These are phyloP conservation scores for Asbolus verrucosus DNA, from an alignment of 1,140 invertebrate genomes.

Conservation along the genomic window DNA sequence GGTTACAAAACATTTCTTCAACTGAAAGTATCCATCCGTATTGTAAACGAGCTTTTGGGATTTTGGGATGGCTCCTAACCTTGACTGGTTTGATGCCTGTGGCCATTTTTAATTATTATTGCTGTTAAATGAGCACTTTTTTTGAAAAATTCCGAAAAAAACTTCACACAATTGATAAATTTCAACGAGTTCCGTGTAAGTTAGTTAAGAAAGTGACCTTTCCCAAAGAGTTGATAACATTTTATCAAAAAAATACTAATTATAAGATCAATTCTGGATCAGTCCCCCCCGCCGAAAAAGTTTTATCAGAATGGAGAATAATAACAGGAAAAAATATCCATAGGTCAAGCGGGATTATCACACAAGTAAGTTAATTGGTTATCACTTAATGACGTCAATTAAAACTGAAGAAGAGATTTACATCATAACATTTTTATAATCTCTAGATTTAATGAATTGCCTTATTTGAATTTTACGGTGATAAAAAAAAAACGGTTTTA, in stretches of 20 bases:
- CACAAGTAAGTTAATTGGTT: slow-evolving; percentile 21
- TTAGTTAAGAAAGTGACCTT: slow-evolving; percentile 1
- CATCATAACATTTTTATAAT: slow-evolving; percentile 3
- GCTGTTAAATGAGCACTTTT: too few relatives aligned
- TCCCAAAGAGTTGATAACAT: not conserved
- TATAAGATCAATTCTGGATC: too few relatives aligned
- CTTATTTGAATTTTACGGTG: too few relatives aligned
- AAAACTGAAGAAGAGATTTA: not conserved
- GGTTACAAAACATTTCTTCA: too few relatives aligned
- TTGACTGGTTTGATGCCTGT: not conserved
- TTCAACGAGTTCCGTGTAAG: too few relatives aligned
- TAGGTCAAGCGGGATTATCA: slow-evolving; percentile 12
- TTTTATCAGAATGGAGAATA: too few relatives aligned
- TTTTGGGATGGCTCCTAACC: not conserved
- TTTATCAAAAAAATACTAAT: not conserved
- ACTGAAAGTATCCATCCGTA: too few relatives aligned
- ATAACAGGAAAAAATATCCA: slow-evolving; percentile 18
- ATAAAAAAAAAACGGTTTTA: not conserved
- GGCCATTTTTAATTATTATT: not conserved
- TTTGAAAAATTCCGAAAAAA: slow-evolving; percentile 22
- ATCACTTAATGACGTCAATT: slow-evolving; percentile 13
- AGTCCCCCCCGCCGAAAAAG: too few relatives aligned
- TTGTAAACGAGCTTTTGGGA: too few relatives aligned
- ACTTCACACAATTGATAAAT: too few relatives aligned
- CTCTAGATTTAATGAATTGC: not conserved